Conservation (phyloP, 2,113 vertebrate species). For the Balaenoptera acutorostrata region DNA sequence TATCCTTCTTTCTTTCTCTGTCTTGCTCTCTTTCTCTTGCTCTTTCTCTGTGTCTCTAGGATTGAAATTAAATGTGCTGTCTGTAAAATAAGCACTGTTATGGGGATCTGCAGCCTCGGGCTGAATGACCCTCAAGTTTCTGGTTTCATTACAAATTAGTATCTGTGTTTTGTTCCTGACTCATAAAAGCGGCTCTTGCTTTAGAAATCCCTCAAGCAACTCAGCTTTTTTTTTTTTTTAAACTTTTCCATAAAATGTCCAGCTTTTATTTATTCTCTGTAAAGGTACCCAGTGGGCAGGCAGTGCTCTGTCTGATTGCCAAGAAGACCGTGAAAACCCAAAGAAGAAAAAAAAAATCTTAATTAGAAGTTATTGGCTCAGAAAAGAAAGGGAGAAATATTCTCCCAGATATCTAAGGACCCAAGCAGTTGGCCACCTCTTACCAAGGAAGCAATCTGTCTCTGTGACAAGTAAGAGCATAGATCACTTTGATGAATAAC, state of each 20-base stretch:
- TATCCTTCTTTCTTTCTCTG: not conserved
- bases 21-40: not conserved
- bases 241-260: not conserved
- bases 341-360: not conserved
- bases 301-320: not conserved
- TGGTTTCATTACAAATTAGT: slow-evolving; percentile 25
- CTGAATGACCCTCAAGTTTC: not conserved
- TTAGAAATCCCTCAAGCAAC: slow-evolving; percentile 34
- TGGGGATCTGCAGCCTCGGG: not conserved
- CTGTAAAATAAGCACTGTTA: not conserved
- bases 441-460: not conserved
- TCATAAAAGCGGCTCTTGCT: not conserved
- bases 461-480: not conserved
- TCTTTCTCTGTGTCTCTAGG: not conserved
- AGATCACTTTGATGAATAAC: not conserved
- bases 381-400: not conserved
- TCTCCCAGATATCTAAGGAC: not conserved
- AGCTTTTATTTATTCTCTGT: slow-evolving; percentile 19
- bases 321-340: not conserved
- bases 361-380: slow-evolving; percentile 23
- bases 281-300: not conserved
- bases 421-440: not conserved
- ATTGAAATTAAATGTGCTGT: not conserved
- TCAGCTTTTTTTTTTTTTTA: not conserved
- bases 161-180: not conserved